phyloP scores from a whole-genome alignment of 2,888 invertebrate genomes.

The Aspidiotus rigidus region DNA sequence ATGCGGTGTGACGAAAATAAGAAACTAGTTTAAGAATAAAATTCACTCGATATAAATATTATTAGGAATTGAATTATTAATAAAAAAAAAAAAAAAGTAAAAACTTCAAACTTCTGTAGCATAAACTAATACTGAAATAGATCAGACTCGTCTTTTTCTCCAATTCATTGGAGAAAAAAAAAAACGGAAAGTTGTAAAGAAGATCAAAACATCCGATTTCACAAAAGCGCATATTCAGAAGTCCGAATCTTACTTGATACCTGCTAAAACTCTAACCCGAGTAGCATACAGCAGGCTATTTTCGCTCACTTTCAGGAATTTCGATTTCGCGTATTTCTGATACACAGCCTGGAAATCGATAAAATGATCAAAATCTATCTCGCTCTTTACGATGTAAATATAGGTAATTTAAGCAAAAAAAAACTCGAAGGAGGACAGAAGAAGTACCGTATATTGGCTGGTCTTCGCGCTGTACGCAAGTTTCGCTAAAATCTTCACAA shows the following conservation, averaged over 20 bases:
- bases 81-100: no score
- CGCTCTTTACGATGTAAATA: not conserved
- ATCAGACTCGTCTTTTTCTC: no score
- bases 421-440: not conserved
- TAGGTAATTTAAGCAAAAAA: not conserved
- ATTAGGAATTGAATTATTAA: no score
- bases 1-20: no score
- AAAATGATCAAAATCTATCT: not conserved
- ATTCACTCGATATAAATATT: no score
- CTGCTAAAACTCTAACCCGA: slow-evolving; percentile 18
- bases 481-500: slow-evolving; percentile 59
- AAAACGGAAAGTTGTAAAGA: no score
- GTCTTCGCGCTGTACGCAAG: slow-evolving; percentile 59
- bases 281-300: slow-evolving; percentile 4
- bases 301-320: slow-evolving; percentile 38
- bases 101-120: no score
- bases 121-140: no score
- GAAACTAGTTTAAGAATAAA: no score
- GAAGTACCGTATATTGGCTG: slow-evolving; percentile 54
- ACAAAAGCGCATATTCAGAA: no score
- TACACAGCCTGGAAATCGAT: slow-evolving; percentile 48
- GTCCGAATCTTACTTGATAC: not conserved
- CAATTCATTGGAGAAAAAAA: no score
- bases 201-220: no score
- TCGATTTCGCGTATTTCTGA: slow-evolving; percentile 54